These are phyloP conservation scores for Gnatocerus cornutus DNA, from an alignment of 2,888 invertebrate genomes.

Conservation along the genomic window DNA sequence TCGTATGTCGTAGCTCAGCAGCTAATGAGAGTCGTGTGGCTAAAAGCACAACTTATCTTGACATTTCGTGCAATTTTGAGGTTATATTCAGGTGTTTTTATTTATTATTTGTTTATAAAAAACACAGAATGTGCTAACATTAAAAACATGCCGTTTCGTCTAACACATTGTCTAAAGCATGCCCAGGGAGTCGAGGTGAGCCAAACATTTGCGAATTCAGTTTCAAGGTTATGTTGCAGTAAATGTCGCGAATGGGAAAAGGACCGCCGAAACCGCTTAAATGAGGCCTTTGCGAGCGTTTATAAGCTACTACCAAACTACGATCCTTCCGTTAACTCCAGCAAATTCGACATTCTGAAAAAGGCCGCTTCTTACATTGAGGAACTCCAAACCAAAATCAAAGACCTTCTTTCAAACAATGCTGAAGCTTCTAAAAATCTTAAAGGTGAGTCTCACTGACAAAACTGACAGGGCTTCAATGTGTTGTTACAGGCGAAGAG, in stretches of 20 bases:
- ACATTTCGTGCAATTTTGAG: slow-evolving; percentile 3
- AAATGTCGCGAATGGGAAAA: slow-evolving; percentile 82
- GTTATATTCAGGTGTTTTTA: slow-evolving; percentile 7
- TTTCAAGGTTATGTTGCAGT: slow-evolving; percentile 66
- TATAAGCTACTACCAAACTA: slow-evolving; percentile 72
- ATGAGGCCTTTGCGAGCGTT: slow-evolving; percentile 72
- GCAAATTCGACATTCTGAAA: slow-evolving; percentile 70
- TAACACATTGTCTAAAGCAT: slow-evolving; percentile 33
- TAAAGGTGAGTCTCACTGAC: slow-evolving; percentile 17
- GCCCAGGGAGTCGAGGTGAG: slow-evolving; percentile 49
- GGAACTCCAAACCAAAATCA: slow-evolving; percentile 68
- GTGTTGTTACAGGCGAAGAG: slow-evolving; percentile 60
- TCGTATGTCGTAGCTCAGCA: too few relatives aligned
- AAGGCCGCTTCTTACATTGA: slow-evolving; percentile 68
- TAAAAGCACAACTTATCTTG: neutral
- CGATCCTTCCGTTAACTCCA: slow-evolving; percentile 69
- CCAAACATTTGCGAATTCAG: neutral
- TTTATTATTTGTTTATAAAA: slow-evolving; percentile 5
- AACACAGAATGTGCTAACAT: neutral
- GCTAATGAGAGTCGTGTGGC: too few relatives aligned
- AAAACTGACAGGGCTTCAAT: slow-evolving; percentile 44
- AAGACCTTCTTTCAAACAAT: slow-evolving; percentile 60
- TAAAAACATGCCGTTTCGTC: slow-evolving; percentile 29
- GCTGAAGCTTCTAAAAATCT: slow-evolving; percentile 54
- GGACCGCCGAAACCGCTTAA: slow-evolving; percentile 79